phyloP scores from a whole-genome alignment of 1,140 invertebrate species.

The Bombus pascuorum region DNA sequence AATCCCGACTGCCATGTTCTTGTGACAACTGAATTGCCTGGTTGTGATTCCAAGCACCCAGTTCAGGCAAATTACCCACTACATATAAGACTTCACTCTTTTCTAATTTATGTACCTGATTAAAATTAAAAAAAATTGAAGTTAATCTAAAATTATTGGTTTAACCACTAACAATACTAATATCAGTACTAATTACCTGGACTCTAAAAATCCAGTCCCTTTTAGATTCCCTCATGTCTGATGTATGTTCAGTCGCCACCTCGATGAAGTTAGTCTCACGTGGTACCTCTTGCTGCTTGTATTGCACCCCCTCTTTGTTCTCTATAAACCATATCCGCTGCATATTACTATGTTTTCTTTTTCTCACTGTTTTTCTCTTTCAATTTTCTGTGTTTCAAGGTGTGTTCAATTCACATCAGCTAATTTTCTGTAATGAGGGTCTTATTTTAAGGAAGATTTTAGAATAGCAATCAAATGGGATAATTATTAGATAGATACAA shows the following conservation, averaged over 20 bases:
- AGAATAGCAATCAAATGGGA: neutral
- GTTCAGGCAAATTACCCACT: slow-evolving; percentile 80
- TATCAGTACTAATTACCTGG: slow-evolving; percentile 70
- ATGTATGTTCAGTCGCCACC: slow-evolving; percentile 53
- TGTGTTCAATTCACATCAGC: slow-evolving; percentile 62
- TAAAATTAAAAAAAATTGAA: slow-evolving; percentile 19
- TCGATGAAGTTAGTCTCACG: slow-evolving; percentile 51
- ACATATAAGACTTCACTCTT: slow-evolving; percentile 80
- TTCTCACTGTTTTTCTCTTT: slow-evolving; percentile 55
- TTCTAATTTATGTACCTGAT: slow-evolving; percentile 75
- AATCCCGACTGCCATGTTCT: slow-evolving; percentile 71
- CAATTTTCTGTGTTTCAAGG: slow-evolving; percentile 58
- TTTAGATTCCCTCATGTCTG: slow-evolving; percentile 77
- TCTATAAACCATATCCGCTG: slow-evolving; percentile 72
- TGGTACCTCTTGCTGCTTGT: slow-evolving; percentile 51
- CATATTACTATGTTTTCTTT: slow-evolving; percentile 68
- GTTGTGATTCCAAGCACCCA: slow-evolving; percentile 81
- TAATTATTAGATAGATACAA: neutral
- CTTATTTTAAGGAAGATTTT: slow-evolving; percentile 29
- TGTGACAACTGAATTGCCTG: slow-evolving; percentile 78
- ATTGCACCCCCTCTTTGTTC: slow-evolving; percentile 51
- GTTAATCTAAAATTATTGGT: neutral
- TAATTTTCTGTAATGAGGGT: slow-evolving; percentile 73
- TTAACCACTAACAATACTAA: slow-evolving; percentile 10
- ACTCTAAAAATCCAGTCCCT: slow-evolving; percentile 80